Conservation (phyloP, 2,797 vertebrate species). For the Philypnodon macrostomus region DNA sequence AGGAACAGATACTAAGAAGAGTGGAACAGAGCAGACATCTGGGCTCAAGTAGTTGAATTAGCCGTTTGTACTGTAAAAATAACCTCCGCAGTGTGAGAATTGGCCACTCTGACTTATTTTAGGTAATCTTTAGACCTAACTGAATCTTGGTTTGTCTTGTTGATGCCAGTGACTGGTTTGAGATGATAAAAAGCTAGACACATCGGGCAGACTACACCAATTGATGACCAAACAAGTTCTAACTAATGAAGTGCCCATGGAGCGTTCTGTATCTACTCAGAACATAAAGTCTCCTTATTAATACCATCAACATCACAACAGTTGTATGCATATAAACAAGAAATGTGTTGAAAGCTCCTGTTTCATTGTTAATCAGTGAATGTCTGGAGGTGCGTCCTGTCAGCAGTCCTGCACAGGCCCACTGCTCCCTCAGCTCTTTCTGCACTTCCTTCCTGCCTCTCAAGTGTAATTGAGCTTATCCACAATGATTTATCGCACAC, state of each 20-base stretch:
- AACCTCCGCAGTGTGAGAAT: slow-evolving; percentile 36
- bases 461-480: slow-evolving; percentile 21
- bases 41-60: slow-evolving; percentile 39
- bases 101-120: too few relatives aligned
- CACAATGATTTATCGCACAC: slow-evolving; percentile 23
- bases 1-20: slow-evolving; percentile 27
- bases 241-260: too few relatives aligned
- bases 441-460: slow-evolving; percentile 24
- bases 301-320: slow-evolving; percentile 20
- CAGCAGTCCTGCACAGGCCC: slow-evolving; percentile 19
- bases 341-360: too few relatives aligned
- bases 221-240: too few relatives aligned
- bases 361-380: slow-evolving; percentile 39
- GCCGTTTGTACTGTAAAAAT: slow-evolving; percentile 30
- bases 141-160: too few relatives aligned
- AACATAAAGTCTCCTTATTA: too few relatives aligned
- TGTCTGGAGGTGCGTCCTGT: slow-evolving; percentile 34
- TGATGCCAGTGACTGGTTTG: too few relatives aligned
- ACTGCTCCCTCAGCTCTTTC: slow-evolving; percentile 43
- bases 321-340: slow-evolving; percentile 19
- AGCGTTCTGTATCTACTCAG: too few relatives aligned
- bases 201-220: too few relatives aligned
- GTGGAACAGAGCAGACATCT: slow-evolving; percentile 33
- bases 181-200: too few relatives aligned
- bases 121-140: too few relatives aligned